Conservation (phyloP, 37 sponge, comb jelly and placozoan genomes). For the Axinella damicornis region DNA sequence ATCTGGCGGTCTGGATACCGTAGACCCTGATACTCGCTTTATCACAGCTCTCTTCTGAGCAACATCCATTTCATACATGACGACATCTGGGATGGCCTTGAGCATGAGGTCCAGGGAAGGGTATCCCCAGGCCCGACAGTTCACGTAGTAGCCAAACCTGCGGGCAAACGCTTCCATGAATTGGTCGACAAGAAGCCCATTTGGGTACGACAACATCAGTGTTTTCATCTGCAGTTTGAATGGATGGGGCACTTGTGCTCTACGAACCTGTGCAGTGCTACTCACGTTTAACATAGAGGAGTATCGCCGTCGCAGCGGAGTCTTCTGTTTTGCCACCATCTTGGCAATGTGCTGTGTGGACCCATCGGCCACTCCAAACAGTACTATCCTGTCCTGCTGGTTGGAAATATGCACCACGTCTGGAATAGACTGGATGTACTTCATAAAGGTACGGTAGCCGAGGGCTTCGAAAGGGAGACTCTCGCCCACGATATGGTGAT, state of each 20-base stretch:
- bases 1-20: no score
- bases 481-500: constrained; percentile 21
- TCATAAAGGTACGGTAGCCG: constrained; percentile 43
- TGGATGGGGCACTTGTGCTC: constrained; percentile 4
- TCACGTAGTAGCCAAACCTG: constrained; percentile 47
- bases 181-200: constrained; percentile 27
- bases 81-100: constrained; percentile 11
- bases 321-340: constrained; percentile 44
- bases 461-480: constrained; percentile 16
- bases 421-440: constrained; percentile 28
- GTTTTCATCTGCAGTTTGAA: constrained; percentile 35
- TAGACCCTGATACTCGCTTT: background rate
- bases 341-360: constrained; percentile 33
- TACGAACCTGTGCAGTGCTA: background rate
- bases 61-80: background rate
- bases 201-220: constrained; percentile 53
- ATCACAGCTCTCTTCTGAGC: background rate
- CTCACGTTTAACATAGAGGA: background rate
- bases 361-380: constrained; percentile 37
- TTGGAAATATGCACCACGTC: constrained; percentile 14
- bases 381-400: background rate
- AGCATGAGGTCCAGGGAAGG: constrained; percentile 17
- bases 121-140: constrained; percentile 36
- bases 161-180: constrained; percentile 63
- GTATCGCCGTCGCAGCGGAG: background rate